These are phyloP conservation scores for Nebria brevicollis DNA, from an alignment of 2,888 invertebrate genomes.

Conservation along the genomic window DNA sequence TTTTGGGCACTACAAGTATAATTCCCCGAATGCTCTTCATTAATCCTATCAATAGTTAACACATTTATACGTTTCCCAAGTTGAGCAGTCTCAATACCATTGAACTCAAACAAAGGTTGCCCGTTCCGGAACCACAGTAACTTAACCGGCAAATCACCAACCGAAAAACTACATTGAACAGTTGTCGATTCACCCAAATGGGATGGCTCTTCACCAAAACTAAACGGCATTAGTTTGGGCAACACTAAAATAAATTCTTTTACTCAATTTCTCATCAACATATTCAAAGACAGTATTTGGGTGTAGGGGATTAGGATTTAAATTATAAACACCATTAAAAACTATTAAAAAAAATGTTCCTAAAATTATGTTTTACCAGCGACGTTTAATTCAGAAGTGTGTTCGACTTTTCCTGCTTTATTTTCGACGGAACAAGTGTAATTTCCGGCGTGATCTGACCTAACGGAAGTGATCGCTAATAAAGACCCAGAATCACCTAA, in stretches of 20 bases:
- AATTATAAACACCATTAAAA: background rate
- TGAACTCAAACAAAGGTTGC: conserved; percentile 53
- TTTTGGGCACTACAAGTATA: conserved; percentile 75
- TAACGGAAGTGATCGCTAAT: conserved; percentile 70
- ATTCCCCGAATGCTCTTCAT: conserved; percentile 65
- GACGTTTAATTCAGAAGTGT: conserved; percentile 67
- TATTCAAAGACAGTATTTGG: background rate
- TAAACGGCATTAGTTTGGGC: conserved; percentile 39
- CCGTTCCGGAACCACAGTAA: conserved; percentile 30
- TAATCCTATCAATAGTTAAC: conserved; percentile 27
- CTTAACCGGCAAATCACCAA: conserved; percentile 35
- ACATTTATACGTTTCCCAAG: conserved; percentile 56
- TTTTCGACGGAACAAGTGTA: conserved; percentile 72
- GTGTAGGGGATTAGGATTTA: background rate
- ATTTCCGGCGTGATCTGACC: conserved; percentile 70
- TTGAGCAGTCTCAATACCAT: conserved; percentile 67
- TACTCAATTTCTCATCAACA: background rate
- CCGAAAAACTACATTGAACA: conserved; percentile 64
- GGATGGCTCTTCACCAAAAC: conserved; percentile 69
- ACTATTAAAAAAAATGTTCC: background rate
- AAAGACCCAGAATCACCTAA: conserved; percentile 56
- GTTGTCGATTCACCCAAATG: conserved; percentile 84
- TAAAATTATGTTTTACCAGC: conserved; percentile 62
- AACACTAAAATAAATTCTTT: conserved; percentile 47
- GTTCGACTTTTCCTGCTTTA: conserved; percentile 66